Base-by-base conservation (phyloP, 1,140 invertebrate genomes). In the Globodera rostochiensis region DNA sequence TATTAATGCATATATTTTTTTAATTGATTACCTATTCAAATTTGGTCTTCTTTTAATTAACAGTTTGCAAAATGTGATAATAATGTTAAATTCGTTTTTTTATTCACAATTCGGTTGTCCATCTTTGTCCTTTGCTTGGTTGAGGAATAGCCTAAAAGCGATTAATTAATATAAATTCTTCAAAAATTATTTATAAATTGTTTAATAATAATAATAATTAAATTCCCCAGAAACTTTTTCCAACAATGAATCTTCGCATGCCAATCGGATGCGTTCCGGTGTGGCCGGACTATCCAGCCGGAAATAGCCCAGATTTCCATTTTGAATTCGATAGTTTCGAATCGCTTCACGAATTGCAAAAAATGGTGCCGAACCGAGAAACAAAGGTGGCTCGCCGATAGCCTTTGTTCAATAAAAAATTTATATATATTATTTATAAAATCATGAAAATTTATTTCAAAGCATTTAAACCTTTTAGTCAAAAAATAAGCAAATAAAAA, bases 291-390 rank as follows among this genome's bases (percentile, higher is more conserved):
- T 93, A 89, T 96, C 93, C 19, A 98, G 90, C 74, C 91, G 91
- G 88, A 96, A 96, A 64, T 91, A 90, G 0, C 89, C 86, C 15
- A 89, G 86, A 6, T 93, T 90, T 5, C 93, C 93, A 74, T 92
- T 91, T 74, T 96, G 94, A 57, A 88, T 86, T 57, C 96, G 91
- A 2, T 95, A 94, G 13, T 94, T 93, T 85, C 91, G 92, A 49
- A 98, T 93, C 3, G 96, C 96, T 88, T 97, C 94, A 90, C 94
- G 94, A 69, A 97, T 94, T 6, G 96, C 96, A 90, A 95, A 97
- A 88, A 95, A 95, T 1, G 93, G 93, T 0, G 95, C 94, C 36
- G 93, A 92, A 0, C 95, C 94, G 76, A 97, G 91, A 87, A 97
- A 97, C 19, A 98, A 90, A 0, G 96, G 96, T 6, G 96, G 96